Percentiles rank a stretch among this genome's conserved stretches.
phyloP scores from a whole-genome alignment of 2,888 invertebrate species.

The Aleiodes alternator region DNA sequence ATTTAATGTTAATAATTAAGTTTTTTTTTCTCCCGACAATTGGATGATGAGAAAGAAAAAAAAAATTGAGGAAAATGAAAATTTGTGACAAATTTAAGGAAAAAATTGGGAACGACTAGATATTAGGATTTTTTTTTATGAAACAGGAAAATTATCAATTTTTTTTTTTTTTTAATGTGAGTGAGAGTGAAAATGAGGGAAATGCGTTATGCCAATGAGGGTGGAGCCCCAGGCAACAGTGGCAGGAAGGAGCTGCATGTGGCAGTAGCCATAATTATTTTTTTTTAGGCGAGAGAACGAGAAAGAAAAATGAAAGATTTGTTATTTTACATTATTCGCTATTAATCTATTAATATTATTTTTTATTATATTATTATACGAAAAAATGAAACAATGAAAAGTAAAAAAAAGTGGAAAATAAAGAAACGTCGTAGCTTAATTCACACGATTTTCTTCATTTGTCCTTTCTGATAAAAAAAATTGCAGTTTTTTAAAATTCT shows the following conservation, averaged over 20 bases:
- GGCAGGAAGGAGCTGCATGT: slow-evolving; percentile 52
- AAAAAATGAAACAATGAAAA: slow-evolving; percentile 44
- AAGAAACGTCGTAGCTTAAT: slow-evolving; percentile 23
- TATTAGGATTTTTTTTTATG: slow-evolving; percentile 53
- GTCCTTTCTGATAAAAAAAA: neutral
- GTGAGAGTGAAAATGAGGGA: slow-evolving; percentile 26
- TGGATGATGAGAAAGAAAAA: too few species aligned
- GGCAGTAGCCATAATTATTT: slow-evolving; percentile 50
- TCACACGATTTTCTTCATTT: neutral
- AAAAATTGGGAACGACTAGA: slow-evolving; percentile 44
- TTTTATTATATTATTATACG: slow-evolving; percentile 53
- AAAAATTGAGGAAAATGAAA: slow-evolving; percentile 12
- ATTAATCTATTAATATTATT: slow-evolving; percentile 54
- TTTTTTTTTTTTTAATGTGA: slow-evolving; percentile 32
- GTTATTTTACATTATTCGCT: slow-evolving; percentile 56
- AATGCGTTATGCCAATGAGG: slow-evolving; percentile 56
- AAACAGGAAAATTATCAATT: slow-evolving; percentile 46
- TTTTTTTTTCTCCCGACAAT: too few species aligned
- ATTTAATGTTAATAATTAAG: too few species aligned
- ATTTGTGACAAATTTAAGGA: slow-evolving; percentile 38
- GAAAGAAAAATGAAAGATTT: slow-evolving; percentile 38
- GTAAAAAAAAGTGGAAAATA: slow-evolving; percentile 43
- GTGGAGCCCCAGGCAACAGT: slow-evolving; percentile 57
- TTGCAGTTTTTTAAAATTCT: neutral
- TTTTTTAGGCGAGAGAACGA: slow-evolving; percentile 44